Evolutionary conservation across 2,113 vertebrate genomes (phyloP), one percentile per base, ranked within the genome.

Genomic region (Acinonyx jubatus): DNA sequence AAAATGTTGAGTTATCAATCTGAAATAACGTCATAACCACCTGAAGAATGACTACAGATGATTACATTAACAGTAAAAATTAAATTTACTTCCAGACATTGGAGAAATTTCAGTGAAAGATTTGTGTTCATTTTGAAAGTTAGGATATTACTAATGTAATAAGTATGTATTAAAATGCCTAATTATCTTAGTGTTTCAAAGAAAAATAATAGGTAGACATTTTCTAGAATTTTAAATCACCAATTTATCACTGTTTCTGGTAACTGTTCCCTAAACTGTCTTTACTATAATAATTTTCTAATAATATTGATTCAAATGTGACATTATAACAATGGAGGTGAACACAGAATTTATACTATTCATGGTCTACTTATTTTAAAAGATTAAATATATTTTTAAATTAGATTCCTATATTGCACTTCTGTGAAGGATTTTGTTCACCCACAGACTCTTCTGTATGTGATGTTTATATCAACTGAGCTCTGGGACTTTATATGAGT

Each of bases 31-130:
- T 33, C 97, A 63, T 97, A 91, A 94, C 21, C 33, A 96, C 2
- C 52, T 94, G 80, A 95, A 78, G 65, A 97, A 89, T 96, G 94
- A 76, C 16, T 57, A 52, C n/a, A 69, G 83, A 97, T 97, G 78
- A 98, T 97, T 92, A 85, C 2, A 95, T 97, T 94, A 95, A 92
- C 48, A 97, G 78, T 29, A 95, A 63, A 74, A 96, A 96, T 29
- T 69, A 91, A 90, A 94, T 97, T 89, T 96, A 65, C 83, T 97
- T 87, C 11, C 79, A 94, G 85, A 86, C 33, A 97, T 9, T 15
- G 25, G 45, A 93, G 76, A 88, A 92, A 96, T 95, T 97, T 95
- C 91, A 73, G 45, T 55, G 50, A 94, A 97, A 91, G 29, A 93
- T 92, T 6, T 96, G 57, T 73, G 19, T 86, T 88, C 14, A 63